Percentiles rank a stretch among this genome's conserved stretches.
Evolutionary conservation across 1,140 invertebrate species (phyloP).

Genomic region (Drosophila kohkoa): DNA sequence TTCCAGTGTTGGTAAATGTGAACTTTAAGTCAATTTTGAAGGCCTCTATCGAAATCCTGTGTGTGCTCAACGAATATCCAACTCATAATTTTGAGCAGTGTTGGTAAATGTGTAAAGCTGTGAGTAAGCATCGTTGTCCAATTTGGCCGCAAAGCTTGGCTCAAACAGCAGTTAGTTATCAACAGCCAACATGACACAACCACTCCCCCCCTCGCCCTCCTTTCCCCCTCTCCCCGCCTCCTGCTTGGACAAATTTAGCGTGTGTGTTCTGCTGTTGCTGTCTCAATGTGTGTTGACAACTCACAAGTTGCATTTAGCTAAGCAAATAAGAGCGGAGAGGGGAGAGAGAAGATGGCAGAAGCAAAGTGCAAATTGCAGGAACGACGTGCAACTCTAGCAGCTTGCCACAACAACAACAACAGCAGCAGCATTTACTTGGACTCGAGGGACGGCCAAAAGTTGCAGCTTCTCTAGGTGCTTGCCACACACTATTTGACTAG

Average conservation of each 20-base stretch:
- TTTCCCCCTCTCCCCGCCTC: background rate
- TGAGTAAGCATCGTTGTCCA: constrained; percentile 29
- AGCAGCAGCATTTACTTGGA: constrained; percentile 5
- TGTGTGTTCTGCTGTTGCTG: constrained; percentile 24
- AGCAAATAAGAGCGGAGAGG: constrained; percentile 67
- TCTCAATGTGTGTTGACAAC: constrained; percentile 72
- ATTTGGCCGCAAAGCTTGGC: constrained; percentile 40
- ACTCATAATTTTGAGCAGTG: too few species aligned
- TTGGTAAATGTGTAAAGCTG: too few species aligned
- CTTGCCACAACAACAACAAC: background rate
- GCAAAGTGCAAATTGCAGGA: constrained; percentile 62
- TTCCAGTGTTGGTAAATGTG: too few species aligned
- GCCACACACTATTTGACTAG: constrained; percentile 16
- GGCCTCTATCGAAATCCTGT: too few species aligned
- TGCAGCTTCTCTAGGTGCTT: constrained; percentile 16
- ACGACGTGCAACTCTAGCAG: constrained; percentile 3
- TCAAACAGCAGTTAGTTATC: constrained; percentile 57
- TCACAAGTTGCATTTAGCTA: constrained; percentile 81
- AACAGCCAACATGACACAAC: constrained; percentile 11
- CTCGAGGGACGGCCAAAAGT: background rate
- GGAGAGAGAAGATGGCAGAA: background rate
- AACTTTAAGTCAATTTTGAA: too few species aligned
- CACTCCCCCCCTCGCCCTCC: background rate
- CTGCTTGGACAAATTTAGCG: background rate
- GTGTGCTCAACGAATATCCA: too few species aligned